Evolutionary conservation across 2,797 vertebrate genomes (phyloP), one percentile per base, ranked within the genome.

Genomic region (Sebastes diploproa): DNA sequence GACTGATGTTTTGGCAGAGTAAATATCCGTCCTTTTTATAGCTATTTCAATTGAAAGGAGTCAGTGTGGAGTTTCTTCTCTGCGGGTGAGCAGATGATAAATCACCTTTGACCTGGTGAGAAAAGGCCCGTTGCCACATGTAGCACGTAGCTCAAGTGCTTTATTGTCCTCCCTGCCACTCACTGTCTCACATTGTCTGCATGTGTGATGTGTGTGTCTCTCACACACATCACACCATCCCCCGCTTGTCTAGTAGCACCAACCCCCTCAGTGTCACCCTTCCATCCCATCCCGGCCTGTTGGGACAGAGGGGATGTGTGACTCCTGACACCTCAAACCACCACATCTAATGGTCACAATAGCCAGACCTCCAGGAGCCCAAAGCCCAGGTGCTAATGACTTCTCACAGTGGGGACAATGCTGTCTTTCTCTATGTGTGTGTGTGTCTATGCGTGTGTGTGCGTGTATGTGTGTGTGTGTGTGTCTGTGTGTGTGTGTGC

Each of bases 341-440:
- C 77, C 72, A 86, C 83, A 65, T 73, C 72, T 72, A 68, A 80
- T 64, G 79, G 50, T 72, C 84, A 59, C 74, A 82, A 72, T 80
- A 65, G 76, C 32, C 76, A 88, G 89, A 81, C 89, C 86, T 70
- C 52, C 81, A 80, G 80, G 82, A 89, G 86, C 84, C 85, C 78
- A 38, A 69, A 89, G 81, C 72, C 72, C 66, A 87, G 81, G 88
- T 89, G 90, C 82, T 92, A 92, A 92, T 91, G 89, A 89, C 81
- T 59, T 72, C 75, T 78, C 85, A 76, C 76, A 75, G 34, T 22
- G 61, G 61, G 63, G 25, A 93, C 87, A 88, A 84, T 86, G 81
- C 77, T 64, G 62, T 46, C 16, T 54, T 46, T 81, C 42, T 62
- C 42, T 6, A 18, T n/a, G 59, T 9, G 61, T 25, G 27, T 29